phyloP scores from a whole-genome alignment of 1,140 invertebrate genomes.

The Euura saliciscinereae region DNA sequence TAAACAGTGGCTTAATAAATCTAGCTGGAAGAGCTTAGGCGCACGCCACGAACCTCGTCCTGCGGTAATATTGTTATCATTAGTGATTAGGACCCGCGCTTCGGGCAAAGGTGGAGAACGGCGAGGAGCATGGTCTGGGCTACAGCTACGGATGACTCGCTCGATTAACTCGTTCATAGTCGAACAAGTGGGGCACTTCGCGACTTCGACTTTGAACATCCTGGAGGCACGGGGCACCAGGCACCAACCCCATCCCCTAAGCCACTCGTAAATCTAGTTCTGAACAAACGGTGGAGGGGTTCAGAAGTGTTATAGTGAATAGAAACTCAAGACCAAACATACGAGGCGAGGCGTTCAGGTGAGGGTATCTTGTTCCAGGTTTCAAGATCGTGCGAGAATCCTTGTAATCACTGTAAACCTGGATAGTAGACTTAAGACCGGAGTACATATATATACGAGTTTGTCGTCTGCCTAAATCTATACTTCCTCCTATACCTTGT shows the following conservation, averaged over 20 bases:
- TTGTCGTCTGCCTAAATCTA: conserved; percentile 48
- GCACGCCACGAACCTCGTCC: conserved; percentile 20
- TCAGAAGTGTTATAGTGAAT: conserved; percentile 39
- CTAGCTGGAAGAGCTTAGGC: conserved; percentile 37
- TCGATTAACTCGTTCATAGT: conserved; percentile 59
- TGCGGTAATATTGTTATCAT: conserved; percentile 47
- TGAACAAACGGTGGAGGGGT: conserved; percentile 13
- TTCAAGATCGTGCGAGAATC: conserved; percentile 29
- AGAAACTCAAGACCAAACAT: conserved; percentile 54
- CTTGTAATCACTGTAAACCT: conserved; percentile 54
- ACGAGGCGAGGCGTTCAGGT: conserved; percentile 35
- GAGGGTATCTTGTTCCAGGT: conserved; percentile 18
- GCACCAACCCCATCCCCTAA: conserved; percentile 40
- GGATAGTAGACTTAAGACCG: conserved; percentile 46
- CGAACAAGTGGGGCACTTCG: conserved; percentile 34
- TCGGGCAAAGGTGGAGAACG: conserved; percentile 6
- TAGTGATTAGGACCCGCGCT: conserved; percentile 34
- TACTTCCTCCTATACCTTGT: conserved; percentile 49
- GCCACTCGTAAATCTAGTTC: conserved; percentile 47
- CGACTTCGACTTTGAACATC: neutral
- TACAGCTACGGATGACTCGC: conserved; percentile 30
- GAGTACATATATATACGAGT: conserved; percentile 37
- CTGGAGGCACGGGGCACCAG: conserved; percentile 24
- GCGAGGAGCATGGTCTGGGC: conserved; percentile 11
- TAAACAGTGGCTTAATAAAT: conserved; percentile 38